These are phyloP conservation scores for Acrobasis suavella DNA, from an alignment of 2,888 invertebrate genomes.

Conservation along the genomic window DNA sequence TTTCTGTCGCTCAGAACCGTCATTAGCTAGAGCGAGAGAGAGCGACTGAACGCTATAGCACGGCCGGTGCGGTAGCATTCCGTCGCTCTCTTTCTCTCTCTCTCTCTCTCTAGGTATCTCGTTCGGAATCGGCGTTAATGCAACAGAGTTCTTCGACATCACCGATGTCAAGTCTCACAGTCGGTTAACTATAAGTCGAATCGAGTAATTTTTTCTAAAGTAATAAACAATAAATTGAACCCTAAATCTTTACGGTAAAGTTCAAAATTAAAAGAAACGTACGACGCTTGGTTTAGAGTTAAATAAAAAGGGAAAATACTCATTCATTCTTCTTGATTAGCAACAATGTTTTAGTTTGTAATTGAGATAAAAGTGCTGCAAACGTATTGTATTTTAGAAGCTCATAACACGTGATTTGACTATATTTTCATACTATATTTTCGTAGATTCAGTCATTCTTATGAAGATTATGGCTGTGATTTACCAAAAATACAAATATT, in stretches of 20 bases:
- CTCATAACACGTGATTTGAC: not conserved
- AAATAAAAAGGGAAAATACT: too few species aligned
- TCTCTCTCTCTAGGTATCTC: not conserved
- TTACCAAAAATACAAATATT: not conserved
- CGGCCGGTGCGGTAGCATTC: too few species aligned
- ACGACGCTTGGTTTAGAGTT: too few species aligned
- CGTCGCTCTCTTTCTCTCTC: too few species aligned
- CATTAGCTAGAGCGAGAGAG: too few species aligned
- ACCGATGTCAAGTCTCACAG: constrained; percentile 18
- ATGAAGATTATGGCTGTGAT: not conserved
- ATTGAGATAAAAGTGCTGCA: not conserved
- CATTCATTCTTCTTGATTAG: not conserved
- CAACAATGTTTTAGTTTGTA: not conserved
- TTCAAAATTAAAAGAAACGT: too few species aligned
- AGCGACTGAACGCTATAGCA: too few species aligned
- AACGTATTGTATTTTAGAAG: not conserved
- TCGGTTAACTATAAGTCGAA: not conserved
- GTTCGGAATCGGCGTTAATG: constrained; percentile 5
- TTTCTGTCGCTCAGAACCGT: too few species aligned
- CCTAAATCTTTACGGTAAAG: too few species aligned
- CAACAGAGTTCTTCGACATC: constrained; percentile 15
- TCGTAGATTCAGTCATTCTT: not conserved
- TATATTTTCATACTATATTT: not conserved
- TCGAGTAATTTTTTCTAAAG: not conserved
- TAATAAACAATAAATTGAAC: too few species aligned